Conservation (phyloP, 2,113 vertebrate species). For the Semicossyphus pulcher region DNA sequence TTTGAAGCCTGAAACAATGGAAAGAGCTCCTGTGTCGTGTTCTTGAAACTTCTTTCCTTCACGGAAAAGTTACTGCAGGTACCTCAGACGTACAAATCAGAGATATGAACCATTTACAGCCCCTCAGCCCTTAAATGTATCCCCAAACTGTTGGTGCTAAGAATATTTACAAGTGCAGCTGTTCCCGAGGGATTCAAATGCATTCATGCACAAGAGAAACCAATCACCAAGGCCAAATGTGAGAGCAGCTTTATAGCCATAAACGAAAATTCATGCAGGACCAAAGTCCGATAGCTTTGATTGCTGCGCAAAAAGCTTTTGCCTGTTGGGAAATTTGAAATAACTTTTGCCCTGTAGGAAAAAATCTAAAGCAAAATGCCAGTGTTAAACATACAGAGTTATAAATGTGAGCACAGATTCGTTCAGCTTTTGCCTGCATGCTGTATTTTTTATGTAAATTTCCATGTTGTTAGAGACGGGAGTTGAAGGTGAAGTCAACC, state of each 20-base stretch:
- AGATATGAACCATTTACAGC: background rate
- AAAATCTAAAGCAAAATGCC: background rate
- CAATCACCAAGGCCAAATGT: slow-evolving; percentile 33
- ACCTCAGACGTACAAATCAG: background rate
- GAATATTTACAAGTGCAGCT: slow-evolving; percentile 16
- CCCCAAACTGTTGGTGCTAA: background rate
- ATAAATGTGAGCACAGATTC: background rate
- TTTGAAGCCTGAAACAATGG: background rate
- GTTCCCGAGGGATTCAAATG: slow-evolving; percentile 22
- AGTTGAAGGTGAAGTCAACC: background rate
- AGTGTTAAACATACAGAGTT: background rate
- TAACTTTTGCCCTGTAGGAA: background rate
- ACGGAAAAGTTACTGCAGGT: background rate
- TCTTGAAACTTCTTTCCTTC: background rate
- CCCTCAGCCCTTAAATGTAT: background rate
- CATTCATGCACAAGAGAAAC: slow-evolving; percentile 36
- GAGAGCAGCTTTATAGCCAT: slow-evolving; percentile 10
- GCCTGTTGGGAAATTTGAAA: slow-evolving; percentile 18
- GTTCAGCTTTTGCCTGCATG: background rate
- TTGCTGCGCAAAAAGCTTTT: slow-evolving; percentile 13
- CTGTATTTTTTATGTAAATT: background rate
- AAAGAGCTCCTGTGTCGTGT: background rate
- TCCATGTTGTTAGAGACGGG: background rate
- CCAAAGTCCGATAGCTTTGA: slow-evolving; percentile 1
- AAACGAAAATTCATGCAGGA: slow-evolving; percentile 2